Conservation (phyloP, 2,888 invertebrate genomes). For the Caenorhabditis virilis region DNA sequence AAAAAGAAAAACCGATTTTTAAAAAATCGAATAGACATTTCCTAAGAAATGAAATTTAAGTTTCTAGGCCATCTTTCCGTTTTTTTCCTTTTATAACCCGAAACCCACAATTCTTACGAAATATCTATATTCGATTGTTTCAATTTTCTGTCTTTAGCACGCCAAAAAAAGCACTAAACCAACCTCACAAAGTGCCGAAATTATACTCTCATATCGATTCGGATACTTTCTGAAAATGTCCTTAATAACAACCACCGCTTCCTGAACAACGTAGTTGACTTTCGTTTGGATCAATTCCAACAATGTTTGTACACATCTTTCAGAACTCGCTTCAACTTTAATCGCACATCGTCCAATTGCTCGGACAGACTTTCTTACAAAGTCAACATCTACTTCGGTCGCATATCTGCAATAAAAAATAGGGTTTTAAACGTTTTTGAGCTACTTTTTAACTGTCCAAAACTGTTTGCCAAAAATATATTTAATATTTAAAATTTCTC, state of each 20-base stretch:
- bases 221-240: conserved; percentile 82
- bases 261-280: conserved; percentile 98
- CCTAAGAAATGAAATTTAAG: too few relatives aligned
- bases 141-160: too few relatives aligned
- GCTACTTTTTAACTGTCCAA: too few relatives aligned
- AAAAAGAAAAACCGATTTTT: too few relatives aligned
- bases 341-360: conserved; percentile 99
- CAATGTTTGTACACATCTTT: conserved; percentile 94
- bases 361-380: conserved; percentile 95
- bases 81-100: too few relatives aligned
- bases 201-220: conserved; percentile 99
- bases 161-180: too few relatives aligned
- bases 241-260: conserved; percentile 98
- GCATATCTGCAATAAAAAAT: conserved; percentile 75
- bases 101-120: too few relatives aligned
- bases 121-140: too few relatives aligned
- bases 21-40: too few relatives aligned
- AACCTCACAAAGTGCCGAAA: conserved; percentile 92
- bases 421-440: not conserved
- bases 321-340: conserved; percentile 86
- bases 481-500: not conserved
- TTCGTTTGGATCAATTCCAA: conserved; percentile 98
- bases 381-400: conserved; percentile 98
- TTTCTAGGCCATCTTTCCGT: too few relatives aligned
- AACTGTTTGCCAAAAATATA: too few relatives aligned